A percentile compares a stretch with the other conserved stretches of the same genome.
phyloP scores from a whole-genome alignment of 2,113 vertebrate species.

The Jacana jacana region DNA sequence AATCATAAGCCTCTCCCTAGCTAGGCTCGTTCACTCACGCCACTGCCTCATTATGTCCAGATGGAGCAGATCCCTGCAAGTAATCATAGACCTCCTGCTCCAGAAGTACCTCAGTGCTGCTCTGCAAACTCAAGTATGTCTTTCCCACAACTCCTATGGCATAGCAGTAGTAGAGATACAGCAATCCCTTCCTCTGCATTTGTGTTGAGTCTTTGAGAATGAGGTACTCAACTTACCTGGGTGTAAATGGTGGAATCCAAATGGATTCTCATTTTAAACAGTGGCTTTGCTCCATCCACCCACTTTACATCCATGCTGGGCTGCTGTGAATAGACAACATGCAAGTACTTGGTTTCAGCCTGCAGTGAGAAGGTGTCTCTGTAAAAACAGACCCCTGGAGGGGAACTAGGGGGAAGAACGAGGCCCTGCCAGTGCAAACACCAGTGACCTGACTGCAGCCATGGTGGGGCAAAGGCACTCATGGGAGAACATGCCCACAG shows the following conservation, averaged over 20 bases:
- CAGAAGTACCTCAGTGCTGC: neutral
- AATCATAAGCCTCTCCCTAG: neutral
- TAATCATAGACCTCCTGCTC: neutral
- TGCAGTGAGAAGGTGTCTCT: neutral
- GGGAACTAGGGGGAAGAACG: no score
- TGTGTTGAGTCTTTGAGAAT: neutral
- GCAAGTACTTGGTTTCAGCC: neutral
- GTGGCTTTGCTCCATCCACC: conserved; percentile 92
- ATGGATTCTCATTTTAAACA: conserved; percentile 89
- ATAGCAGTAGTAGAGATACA: neutral
- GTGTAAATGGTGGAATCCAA: conserved; percentile 92
- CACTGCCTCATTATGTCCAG: neutral
- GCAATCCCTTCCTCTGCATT: neutral
- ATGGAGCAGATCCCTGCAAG: neutral
- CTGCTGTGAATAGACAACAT: conserved; percentile 70
- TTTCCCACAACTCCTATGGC: neutral
- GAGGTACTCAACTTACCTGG: conserved; percentile 76
- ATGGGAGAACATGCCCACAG: accelerated
- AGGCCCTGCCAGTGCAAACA: neutral
- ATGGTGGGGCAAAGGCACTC: neutral
- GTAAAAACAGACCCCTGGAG: neutral
- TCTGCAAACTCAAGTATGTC: neutral
- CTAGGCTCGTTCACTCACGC: neutral
- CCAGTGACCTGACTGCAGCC: neutral
- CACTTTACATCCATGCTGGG: conserved; percentile 86